These are phyloP conservation scores for Epinephelus coioides DNA, from an alignment of 2,797 vertebrate species.

Conservation along the genomic window DNA sequence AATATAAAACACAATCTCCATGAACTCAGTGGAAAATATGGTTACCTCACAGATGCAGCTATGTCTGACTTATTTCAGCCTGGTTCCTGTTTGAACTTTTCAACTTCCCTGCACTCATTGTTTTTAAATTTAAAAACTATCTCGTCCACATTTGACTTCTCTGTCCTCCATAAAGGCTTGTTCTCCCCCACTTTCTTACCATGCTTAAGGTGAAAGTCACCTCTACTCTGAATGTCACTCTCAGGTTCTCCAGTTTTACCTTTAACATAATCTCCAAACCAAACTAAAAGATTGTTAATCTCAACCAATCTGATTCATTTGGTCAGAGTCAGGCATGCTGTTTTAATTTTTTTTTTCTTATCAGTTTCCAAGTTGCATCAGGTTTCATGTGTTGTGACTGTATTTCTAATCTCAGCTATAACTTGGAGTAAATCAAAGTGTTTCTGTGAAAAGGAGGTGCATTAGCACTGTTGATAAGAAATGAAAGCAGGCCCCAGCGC, in stretches of 20 bases:
- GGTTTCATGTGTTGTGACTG: not conserved
- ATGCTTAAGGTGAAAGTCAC: not conserved
- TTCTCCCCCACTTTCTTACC: not conserved
- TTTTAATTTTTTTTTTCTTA: not conserved
- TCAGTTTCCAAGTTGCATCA: not conserved
- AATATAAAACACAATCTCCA: not conserved
- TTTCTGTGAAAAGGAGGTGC: slow-evolving; percentile 30
- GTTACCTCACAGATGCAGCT: not conserved
- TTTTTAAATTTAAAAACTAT: not conserved
- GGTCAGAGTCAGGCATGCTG: not conserved
- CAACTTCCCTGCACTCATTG: slow-evolving; percentile 24
- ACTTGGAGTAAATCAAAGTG: not conserved
- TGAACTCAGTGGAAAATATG: slow-evolving; percentile 19
- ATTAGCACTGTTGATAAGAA: slow-evolving; percentile 55
- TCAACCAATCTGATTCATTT: not conserved
- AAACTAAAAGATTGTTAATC: not conserved
- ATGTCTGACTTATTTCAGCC: slow-evolving; percentile 44
- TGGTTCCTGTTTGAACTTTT: slow-evolving; percentile 45
- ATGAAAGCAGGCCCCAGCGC: slow-evolving; percentile 27
- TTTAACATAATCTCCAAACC: slow-evolving; percentile 13
- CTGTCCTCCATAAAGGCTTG: not conserved
- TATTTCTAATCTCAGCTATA: not conserved
- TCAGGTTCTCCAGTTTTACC: slow-evolving; percentile 1
- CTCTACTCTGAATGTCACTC: not conserved
- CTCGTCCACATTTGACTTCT: not conserved